Evolutionary conservation across 2,113 vertebrate genomes (phyloP), one percentile per base, ranked within the genome.

Genomic region (Thunnus maccoyii): DNA sequence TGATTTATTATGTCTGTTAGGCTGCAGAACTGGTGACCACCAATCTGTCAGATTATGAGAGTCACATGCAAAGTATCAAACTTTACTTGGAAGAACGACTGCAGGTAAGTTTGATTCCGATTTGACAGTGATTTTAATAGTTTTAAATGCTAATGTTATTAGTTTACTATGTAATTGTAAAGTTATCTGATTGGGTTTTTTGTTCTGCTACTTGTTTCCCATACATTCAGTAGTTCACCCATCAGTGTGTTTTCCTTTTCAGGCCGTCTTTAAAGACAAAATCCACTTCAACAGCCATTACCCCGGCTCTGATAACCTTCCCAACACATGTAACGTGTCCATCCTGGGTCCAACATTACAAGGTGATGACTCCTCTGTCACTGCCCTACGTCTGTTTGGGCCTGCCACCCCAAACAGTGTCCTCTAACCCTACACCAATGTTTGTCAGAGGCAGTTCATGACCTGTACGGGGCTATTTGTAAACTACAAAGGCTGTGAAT

Each of bases 301-400:
- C 51, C 90, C 85, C 0, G 96, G 96, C 20, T 90, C 95, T 0
- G 94, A 94, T 41, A 85, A 92, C 20, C 96, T 99, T 50, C 96
- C 97, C 30, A 99, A 99, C 89, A 99, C 98, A 9, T 97, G 95
- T 61, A 99, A 99, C 41, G 93, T 99, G 71, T 99, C 98, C 77
- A 95, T 99, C 88, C 74, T 88, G 57, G 98, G 97, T 20, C 93
- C 95, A n/a, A 86, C 90, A 32, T 93, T 99, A 75, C 95, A 95
- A 96, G 98, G 98, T 99, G 75, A 89, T 22, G 44, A 54, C 70
- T 30, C 52, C 25, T 70, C 44, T 10, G 5, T 61, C 62, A 15
- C 66, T 76, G 44, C 70, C 30, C 16, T 50, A 51, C 54, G 58
- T 78, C 25, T 76, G 55, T 60, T 73, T 55, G 63, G 78, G 25